Conservation (phyloP, 2,113 vertebrate species). For the Alosa alosa region DNA sequence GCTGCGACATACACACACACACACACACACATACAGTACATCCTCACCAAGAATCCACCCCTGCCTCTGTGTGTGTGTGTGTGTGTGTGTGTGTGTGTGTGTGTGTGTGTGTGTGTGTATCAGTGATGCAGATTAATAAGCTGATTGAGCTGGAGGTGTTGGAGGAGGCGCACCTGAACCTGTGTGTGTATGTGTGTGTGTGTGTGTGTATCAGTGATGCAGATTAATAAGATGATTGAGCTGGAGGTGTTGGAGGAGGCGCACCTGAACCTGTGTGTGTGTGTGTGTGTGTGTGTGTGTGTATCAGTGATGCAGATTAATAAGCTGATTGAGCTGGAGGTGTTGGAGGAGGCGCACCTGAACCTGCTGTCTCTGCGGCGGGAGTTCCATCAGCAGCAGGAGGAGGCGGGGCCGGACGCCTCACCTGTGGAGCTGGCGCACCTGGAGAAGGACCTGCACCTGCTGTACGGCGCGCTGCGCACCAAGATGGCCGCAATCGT, state of each 20-base stretch:
- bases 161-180: conserved; percentile 41
- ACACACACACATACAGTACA: too few species aligned
- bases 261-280: conserved; percentile 45
- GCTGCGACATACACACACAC: too few species aligned
- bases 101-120: not conserved
- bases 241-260: not conserved
- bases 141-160: not conserved
- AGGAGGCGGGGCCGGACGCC: conserved; percentile 19
- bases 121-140: conserved; percentile 33
- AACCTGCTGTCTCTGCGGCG: conserved; percentile 64
- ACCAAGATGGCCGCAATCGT: conserved; percentile 61
- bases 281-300: too few species aligned
- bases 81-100: conserved; percentile 20
- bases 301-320: conserved; percentile 31
- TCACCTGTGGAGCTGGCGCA: conserved; percentile 53
- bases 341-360: conserved; percentile 39
- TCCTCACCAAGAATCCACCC: too few species aligned
- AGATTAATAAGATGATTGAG: conserved; percentile 22
- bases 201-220: conserved; percentile 13
- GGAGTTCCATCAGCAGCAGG: conserved; percentile 59
- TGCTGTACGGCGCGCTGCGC: conserved; percentile 60
- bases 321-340: not conserved
- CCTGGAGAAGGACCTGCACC: conserved; percentile 70
- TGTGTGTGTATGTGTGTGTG: conserved; percentile 19
- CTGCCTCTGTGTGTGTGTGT: not conserved